Conservation (phyloP, 2,888 invertebrate genomes). For the Spisula subtruncata region DNA sequence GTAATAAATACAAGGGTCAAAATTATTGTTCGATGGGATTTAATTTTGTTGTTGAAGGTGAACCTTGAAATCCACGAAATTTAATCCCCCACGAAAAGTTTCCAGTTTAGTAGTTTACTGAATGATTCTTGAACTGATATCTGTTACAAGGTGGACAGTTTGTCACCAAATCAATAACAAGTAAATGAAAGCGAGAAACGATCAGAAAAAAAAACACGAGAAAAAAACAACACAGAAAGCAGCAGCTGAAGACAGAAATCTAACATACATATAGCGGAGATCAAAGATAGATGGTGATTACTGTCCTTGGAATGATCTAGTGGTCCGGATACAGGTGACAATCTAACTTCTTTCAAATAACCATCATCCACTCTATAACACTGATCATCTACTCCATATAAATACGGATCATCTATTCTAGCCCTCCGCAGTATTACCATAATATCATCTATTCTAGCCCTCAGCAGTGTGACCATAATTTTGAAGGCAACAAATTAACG, state of each 20-base stretch:
- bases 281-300: not conserved
- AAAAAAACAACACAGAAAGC: not conserved
- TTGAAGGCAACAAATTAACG: not conserved
- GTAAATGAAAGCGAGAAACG: not conserved
- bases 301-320: not conserved
- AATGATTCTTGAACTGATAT: not conserved
- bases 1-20: too few relatives aligned
- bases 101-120: not conserved
- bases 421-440: not conserved
- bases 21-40: too few relatives aligned
- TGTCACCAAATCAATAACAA: not conserved
- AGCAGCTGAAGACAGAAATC: not conserved
- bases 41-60: too few relatives aligned
- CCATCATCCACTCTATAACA: not conserved
- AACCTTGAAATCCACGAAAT: too few relatives aligned
- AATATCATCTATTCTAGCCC: not conserved
- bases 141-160: not conserved
- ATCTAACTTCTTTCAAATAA: conserved; percentile 4
- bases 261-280: not conserved
- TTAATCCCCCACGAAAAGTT: too few relatives aligned
- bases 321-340: not conserved
- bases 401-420: not conserved
- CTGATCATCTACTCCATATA: not conserved
- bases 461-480: not conserved
- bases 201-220: too few relatives aligned